Evolutionary conservation across 2,797 vertebrate genomes (phyloP).

Genomic region (Coilia nasus): DNA sequence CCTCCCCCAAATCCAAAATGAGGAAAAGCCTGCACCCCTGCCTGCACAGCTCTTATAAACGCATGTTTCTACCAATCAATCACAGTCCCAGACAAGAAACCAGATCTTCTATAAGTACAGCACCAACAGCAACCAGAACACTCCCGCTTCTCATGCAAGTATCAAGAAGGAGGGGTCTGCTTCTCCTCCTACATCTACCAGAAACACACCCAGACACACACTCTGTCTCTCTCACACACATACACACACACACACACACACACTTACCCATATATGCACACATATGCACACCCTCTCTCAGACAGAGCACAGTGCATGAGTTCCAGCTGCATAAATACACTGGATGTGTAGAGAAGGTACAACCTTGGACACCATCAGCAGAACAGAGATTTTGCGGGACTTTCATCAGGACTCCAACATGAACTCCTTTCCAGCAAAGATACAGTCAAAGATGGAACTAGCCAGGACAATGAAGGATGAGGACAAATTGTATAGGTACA

Average conservation of each 20-base stretch:
- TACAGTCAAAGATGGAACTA: slow-evolving; percentile 46
- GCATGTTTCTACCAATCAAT: slow-evolving; percentile 37
- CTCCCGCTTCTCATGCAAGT: slow-evolving; percentile 41
- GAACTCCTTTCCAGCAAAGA: neutral
- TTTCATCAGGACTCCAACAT: slow-evolving; percentile 48
- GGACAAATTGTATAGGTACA: slow-evolving; percentile 70
- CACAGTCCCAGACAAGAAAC: slow-evolving; percentile 41
- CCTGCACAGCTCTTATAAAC: neutral
- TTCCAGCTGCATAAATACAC: slow-evolving; percentile 31
- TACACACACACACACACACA: neutral
- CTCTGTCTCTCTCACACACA: neutral
- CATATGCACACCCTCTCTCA: slow-evolving; percentile 13
- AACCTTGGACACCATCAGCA: neutral
- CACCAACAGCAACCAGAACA: slow-evolving; percentile 38
- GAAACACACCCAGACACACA: neutral
- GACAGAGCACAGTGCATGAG: slow-evolving; percentile 1
- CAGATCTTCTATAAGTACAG: slow-evolving; percentile 27
- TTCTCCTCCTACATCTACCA: slow-evolving; percentile 29
- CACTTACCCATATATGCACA: slow-evolving; percentile 17
- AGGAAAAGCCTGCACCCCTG: neutral
- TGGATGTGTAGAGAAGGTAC: slow-evolving; percentile 17
- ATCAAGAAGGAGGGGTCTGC: slow-evolving; percentile 34
- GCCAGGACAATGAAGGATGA: slow-evolving; percentile 61
- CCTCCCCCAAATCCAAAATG: neutral
- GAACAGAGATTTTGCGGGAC: neutral